phyloP scores from a whole-genome alignment of 2,888 invertebrate genomes.

The Coelopa pilipes region DNA sequence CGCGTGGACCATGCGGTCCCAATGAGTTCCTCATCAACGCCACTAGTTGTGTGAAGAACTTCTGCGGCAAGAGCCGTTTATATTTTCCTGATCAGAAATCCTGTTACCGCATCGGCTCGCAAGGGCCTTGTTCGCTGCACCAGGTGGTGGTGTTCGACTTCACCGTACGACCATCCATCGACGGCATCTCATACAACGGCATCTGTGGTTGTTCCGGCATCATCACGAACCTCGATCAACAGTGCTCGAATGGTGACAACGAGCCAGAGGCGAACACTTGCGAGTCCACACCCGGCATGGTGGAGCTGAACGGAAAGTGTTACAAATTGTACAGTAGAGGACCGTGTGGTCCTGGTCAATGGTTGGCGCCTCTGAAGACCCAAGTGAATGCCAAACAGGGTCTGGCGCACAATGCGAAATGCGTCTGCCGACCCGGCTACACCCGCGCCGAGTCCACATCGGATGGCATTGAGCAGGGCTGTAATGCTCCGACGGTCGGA shows the following conservation, averaged over 20 bases:
- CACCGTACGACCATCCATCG: constrained; percentile 79
- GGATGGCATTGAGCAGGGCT: constrained; percentile 64
- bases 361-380: constrained; percentile 72
- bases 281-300: constrained; percentile 72
- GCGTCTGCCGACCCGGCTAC: constrained; percentile 79
- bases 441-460: constrained; percentile 54
- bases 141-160: constrained; percentile 85
- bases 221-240: constrained; percentile 64
- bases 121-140: constrained; percentile 79
- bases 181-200: constrained; percentile 85
- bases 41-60: constrained; percentile 76
- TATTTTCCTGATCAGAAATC: constrained; percentile 79
- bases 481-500: constrained; percentile 73
- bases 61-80: constrained; percentile 79
- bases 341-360: constrained; percentile 79
- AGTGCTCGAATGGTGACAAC: constrained; percentile 52
- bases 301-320: constrained; percentile 76
- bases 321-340: constrained; percentile 81
- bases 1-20: constrained; percentile 79
- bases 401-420: constrained; percentile 67
- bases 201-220: constrained; percentile 78
- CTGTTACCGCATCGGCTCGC: constrained; percentile 82
- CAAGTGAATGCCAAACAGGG: constrained; percentile 43
- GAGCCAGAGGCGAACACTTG: constrained; percentile 63
- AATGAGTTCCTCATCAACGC: constrained; percentile 77